Evolutionary conservation across 2,888 invertebrate species (phyloP).

Genomic region (Drosophila siamana): DNA sequence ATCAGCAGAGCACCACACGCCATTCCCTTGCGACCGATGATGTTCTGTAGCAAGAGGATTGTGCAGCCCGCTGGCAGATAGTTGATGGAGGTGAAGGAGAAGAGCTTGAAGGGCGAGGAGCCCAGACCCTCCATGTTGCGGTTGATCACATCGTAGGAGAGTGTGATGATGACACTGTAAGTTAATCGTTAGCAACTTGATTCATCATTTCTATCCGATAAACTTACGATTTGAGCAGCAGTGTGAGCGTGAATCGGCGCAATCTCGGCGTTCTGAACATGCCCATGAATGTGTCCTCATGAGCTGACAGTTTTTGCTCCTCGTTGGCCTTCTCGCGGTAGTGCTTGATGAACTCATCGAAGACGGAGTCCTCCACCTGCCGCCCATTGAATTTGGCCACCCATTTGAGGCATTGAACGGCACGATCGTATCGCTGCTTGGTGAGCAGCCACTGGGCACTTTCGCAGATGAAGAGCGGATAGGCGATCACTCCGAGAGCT

Average conservation of each 20-base stretch:
- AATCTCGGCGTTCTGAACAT: slow-evolving; percentile 87
- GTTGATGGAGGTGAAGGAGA: slow-evolving; percentile 86
- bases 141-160: slow-evolving; percentile 87
- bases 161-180: slow-evolving; percentile 87
- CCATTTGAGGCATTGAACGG: slow-evolving; percentile 86
- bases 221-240: slow-evolving; percentile 88
- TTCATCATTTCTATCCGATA: not conserved
- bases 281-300: slow-evolving; percentile 85
- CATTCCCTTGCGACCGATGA: slow-evolving; percentile 86
- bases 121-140: slow-evolving; percentile 87
- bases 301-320: slow-evolving; percentile 49
- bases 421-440: slow-evolving; percentile 86
- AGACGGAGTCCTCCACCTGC: slow-evolving; percentile 83
- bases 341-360: slow-evolving; percentile 85
- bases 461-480: slow-evolving; percentile 87
- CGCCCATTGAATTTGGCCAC: slow-evolving; percentile 87
- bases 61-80: slow-evolving; percentile 86
- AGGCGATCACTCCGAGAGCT: slow-evolving; percentile 85
- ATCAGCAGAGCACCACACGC: slow-evolving; percentile 86
- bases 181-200: accelerated
- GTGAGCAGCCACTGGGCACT: slow-evolving; percentile 88
- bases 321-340: slow-evolving; percentile 74
- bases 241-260: slow-evolving; percentile 86
- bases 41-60: slow-evolving; percentile 83
- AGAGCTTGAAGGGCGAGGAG: slow-evolving; percentile 86